Base-by-base conservation (phyloP, 2,888 invertebrate species). In the Drosophila setosimentum region DNA sequence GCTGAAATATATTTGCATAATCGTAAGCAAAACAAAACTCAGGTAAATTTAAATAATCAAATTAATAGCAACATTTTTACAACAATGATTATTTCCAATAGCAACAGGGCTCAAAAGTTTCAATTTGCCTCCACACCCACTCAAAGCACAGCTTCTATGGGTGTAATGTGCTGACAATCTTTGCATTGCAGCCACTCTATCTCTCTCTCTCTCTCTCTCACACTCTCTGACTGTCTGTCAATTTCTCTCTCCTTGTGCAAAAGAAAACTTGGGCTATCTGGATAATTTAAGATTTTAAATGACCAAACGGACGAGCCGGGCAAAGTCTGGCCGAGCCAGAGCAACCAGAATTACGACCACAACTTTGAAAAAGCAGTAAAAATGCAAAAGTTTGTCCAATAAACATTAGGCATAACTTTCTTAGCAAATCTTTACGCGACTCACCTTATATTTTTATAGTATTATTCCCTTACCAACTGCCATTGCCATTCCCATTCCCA, bases 231-330 rank as follows among this genome's bases (percentile, higher is more conserved):
- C 6, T 16, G 2, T 40, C 2, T 11, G n/a, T 40, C 6, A 21
- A 21, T 42, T 45, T 45, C 7, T 21, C 13, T 45, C 13, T 21
- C 13, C 13, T 21, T 2, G 13, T 45, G 21, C 4, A 16, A 45
- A 64, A 59, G 29, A 18, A 53, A 78, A 75, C 70, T 77, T 63
- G 66, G 64, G 68, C 72, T 76, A 72, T 72, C 75, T 63, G 78
- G 78, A 88, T 87, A 83, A 88, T 86, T 87, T 89, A 59, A 88
- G 86, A 80, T 88, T 87, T 80, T 78, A 81, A 88, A 84, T 87
- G 89, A 83, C 83, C 78, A 78, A 66, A 54, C 64, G 30, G 50
- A 42, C 27, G 29, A 53, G 58, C 37, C 30, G 18, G 40, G 33
- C 62, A 27, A 45, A 48, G 45, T 29, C 35, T 37, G 21, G 35